Evolutionary conservation across 23 tunicate species (phyloP).

Genomic region (Clavelina lepadiformis): DNA sequence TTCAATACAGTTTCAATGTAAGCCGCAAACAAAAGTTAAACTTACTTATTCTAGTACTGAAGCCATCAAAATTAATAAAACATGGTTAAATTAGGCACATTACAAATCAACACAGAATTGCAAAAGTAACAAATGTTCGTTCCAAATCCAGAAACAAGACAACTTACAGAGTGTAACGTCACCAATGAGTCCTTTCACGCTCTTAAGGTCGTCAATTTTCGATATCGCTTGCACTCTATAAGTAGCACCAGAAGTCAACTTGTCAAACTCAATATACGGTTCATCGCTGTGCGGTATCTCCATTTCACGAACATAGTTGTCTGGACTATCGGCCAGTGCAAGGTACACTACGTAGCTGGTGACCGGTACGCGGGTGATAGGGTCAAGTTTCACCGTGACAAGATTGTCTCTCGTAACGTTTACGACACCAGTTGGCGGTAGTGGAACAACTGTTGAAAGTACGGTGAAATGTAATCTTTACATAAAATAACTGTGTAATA

Average conservation of each 20-base stretch:
- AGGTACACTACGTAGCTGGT: conserved; percentile 28
- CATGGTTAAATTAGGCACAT: too few relatives aligned
- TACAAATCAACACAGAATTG: too few relatives aligned
- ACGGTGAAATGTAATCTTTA: not conserved
- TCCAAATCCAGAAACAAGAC: too few relatives aligned
- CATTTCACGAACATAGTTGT: not conserved
- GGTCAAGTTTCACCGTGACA: conserved; percentile 22
- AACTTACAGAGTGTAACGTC: conserved; percentile 42
- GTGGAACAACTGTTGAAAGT: conserved; percentile 19
- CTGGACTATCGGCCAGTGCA: conserved; percentile 5
- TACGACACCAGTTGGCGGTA: conserved; percentile 21
- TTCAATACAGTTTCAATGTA: too few relatives aligned
- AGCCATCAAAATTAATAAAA: too few relatives aligned
- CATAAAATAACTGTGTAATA: too few relatives aligned
- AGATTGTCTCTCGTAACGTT: conserved; percentile 18
- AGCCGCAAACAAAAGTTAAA: too few relatives aligned
- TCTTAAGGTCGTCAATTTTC: conserved; percentile 14
- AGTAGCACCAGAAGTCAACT: conserved; percentile 35
- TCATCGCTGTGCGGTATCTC: conserved; percentile 9
- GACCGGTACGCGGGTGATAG: conserved; percentile 9
- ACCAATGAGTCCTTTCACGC: conserved; percentile 14
- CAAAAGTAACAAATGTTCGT: too few relatives aligned
- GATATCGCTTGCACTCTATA: conserved; percentile 27
- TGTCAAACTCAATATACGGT: conserved; percentile 7
- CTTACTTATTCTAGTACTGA: too few relatives aligned